These are phyloP conservation scores for Ecdyonurus torrentis DNA, from an alignment of 2,888 invertebrate species.

Conservation along the genomic window DNA sequence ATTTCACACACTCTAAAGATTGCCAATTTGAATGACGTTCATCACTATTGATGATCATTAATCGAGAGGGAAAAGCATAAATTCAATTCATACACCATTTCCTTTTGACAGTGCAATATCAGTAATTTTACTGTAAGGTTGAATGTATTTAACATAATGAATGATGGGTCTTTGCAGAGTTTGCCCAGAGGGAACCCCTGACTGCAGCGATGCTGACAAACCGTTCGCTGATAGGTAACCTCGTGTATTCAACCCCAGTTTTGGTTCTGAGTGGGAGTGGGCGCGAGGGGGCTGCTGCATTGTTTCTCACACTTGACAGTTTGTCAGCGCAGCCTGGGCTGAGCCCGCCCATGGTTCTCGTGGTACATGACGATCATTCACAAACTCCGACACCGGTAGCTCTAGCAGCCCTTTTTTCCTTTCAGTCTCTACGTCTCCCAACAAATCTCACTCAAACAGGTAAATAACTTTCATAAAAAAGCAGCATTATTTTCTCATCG, in stretches of 20 bases:
- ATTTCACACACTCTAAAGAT: no score
- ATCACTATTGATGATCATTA: no score
- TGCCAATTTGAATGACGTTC: no score
- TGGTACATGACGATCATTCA: slow-evolving; percentile 14
- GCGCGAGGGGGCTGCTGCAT: slow-evolving; percentile 13
- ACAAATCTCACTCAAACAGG: slow-evolving; percentile 5
- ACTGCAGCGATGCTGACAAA: slow-evolving; percentile 18
- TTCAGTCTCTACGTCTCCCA: not conserved
- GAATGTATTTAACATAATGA: not conserved
- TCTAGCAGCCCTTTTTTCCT: not conserved
- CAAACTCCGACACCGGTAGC: not conserved
- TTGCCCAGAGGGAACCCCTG: slow-evolving; percentile 12
- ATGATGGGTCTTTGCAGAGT: slow-evolving; percentile 6
- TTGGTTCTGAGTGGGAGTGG: slow-evolving; percentile 17
- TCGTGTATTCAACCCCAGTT: slow-evolving; percentile 19
- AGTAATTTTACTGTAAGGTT: no score
- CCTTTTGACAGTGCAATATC: no score
- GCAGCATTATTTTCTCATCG: no score
- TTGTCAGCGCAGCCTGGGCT: slow-evolving; percentile 33
- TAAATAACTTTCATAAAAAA: no score
- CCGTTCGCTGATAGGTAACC: slow-evolving; percentile 18
- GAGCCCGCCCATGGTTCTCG: slow-evolving; percentile 24
- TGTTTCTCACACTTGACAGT: slow-evolving; percentile 28
- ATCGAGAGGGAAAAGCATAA: no score
- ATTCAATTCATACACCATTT: no score